Evolutionary conservation across 2,113 vertebrate species (phyloP).

Genomic region (Gymnorhina tibicen): DNA sequence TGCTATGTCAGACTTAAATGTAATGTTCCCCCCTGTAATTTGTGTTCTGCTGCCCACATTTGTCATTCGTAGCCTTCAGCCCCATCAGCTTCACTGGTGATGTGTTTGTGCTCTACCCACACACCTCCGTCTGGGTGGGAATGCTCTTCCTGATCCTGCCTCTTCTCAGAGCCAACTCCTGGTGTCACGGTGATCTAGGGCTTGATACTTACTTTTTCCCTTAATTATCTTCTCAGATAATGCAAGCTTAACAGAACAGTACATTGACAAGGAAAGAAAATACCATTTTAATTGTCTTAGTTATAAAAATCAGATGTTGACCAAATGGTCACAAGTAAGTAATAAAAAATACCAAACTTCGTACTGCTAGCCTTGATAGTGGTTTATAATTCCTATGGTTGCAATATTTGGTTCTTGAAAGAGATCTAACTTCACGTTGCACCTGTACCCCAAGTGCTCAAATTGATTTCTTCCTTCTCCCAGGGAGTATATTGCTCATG

Average conservation of each 20-base stretch:
- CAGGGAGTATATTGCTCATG: neutral
- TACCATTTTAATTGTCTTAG: neutral
- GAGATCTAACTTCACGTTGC: neutral
- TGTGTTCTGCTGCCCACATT: neutral
- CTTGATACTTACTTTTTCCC: neutral
- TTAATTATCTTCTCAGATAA: neutral
- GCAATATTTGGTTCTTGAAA: neutral
- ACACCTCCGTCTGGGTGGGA: neutral
- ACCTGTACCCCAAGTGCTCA: neutral
- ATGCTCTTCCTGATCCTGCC: neutral
- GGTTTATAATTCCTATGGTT: neutral
- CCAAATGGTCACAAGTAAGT: neutral
- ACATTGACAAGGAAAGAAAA: neutral
- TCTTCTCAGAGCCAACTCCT: neutral
- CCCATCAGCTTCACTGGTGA: neutral
- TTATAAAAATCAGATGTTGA: neutral
- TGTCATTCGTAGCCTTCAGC: neutral
- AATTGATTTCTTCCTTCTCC: neutral
- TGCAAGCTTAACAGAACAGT: neutral
- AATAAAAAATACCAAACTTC: neutral
- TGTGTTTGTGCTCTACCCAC: neutral
- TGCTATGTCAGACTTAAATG: neutral
- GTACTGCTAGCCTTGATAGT: neutral
- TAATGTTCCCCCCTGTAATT: neutral
- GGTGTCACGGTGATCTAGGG: neutral